Evolutionary conservation across 2,113 vertebrate genomes (phyloP).

Genomic region (Centrocercus urophasianus): DNA sequence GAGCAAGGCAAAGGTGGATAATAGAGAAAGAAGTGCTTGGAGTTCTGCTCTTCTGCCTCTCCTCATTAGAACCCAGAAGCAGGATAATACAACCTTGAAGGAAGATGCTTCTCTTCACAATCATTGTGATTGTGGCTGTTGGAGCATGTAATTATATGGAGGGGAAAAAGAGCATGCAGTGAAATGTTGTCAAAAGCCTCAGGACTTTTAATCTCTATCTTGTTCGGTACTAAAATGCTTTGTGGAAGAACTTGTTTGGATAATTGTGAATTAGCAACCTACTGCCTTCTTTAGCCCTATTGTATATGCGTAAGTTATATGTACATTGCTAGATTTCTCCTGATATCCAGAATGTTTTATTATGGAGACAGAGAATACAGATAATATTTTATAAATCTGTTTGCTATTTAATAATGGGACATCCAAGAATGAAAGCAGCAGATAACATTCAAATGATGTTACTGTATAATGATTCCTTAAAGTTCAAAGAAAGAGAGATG

Average conservation of each 20-base stretch:
- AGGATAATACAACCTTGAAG: conserved; percentile 20
- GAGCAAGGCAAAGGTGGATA: not conserved
- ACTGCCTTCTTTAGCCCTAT: not conserved
- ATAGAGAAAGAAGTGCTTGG: not conserved
- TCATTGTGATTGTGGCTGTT: not conserved
- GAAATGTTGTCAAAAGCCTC: conserved; percentile 54
- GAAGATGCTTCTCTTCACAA: conserved; percentile 27
- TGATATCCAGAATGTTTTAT: not conserved
- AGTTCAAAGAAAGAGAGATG: not conserved
- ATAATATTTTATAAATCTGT: not conserved
- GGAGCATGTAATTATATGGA: conserved; percentile 50
- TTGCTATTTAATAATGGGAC: not conserved
- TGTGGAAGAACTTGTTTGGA: conserved; percentile 27
- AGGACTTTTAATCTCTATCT: conserved; percentile 40
- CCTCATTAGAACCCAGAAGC: conserved; percentile 5
- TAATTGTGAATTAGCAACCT: conserved; percentile 43
- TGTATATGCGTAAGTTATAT: not conserved
- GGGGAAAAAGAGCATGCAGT: not conserved
- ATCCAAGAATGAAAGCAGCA: not conserved
- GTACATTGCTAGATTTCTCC: not conserved
- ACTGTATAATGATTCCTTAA: not conserved
- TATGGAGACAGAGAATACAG: not conserved
- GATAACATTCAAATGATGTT: not conserved
- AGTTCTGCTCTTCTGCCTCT: not conserved
- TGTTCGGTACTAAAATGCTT: not conserved